Evolutionary conservation across 1,140 invertebrate genomes (phyloP).

Genomic region (Zaprionus davidi): DNA sequence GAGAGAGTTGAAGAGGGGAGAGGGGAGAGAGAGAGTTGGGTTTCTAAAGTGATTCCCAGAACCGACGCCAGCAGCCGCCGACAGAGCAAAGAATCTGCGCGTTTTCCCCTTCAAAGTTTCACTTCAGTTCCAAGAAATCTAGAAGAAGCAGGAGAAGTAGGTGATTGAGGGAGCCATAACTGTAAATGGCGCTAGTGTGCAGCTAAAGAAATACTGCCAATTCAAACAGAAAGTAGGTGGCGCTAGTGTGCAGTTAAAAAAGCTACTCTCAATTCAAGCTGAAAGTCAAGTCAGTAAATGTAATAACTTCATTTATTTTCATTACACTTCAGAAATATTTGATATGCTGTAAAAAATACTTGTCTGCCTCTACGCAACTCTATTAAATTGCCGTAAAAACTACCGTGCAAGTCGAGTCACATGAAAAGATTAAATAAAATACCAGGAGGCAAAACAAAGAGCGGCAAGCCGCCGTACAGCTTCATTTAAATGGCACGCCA

Average conservation of each 20-base stretch:
- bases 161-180: neutral
- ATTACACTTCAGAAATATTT: neutral
- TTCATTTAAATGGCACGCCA: slow-evolving; percentile 79
- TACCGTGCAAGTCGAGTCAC: slow-evolving; percentile 25
- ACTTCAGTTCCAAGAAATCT: neutral
- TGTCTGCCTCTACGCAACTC: slow-evolving; percentile 2
- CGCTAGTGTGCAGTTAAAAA: neutral
- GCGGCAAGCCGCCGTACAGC: slow-evolving; percentile 54
- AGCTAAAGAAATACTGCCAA: neutral
- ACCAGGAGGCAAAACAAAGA: slow-evolving; percentile 58
- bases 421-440: slow-evolving; percentile 70
- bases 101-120: slow-evolving; percentile 22
- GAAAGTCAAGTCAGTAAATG: neutral
- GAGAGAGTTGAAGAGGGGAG: too few relatives aligned
- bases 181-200: neutral
- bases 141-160: neutral
- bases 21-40: neutral
- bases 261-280: neutral
- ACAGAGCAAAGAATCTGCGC: neutral
- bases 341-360: neutral
- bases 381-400: slow-evolving; percentile 58
- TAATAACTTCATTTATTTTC: neutral
- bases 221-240: neutral
- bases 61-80: slow-evolving; percentile 12
- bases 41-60: slow-evolving; percentile 61